Evolutionary conservation across 1,140 invertebrate genomes (phyloP), one percentile per base, ranked within the genome.

Genomic region (Asobara japonica): DNA sequence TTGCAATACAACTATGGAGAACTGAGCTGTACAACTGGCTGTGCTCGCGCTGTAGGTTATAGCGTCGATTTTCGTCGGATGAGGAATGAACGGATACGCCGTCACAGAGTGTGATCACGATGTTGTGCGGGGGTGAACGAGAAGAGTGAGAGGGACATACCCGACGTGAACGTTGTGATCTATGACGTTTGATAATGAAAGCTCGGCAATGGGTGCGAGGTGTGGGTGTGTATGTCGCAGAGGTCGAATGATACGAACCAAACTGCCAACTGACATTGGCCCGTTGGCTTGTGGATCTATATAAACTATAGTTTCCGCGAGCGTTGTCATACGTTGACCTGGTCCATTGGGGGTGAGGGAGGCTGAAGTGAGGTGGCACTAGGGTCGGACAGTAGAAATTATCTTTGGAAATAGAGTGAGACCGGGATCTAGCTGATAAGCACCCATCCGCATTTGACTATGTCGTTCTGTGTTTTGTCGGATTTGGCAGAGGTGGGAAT

Each of bases 111-210:
- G 60, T 72, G 70, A 70, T 68, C 61, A 60, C 62, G 60, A 51
- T 45, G 41, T 16, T 51, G 72, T 74, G 73, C 74, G 77, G 74
- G 68, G 60, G 27, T 25, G 31, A 38, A 66, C 18, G 27, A 27
- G 27, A 27, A 5, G 60, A 22, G 60, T 7, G 60, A 65, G 70
- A 65, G n/a, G 66, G 3, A 27, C 22, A 33, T 31, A n/a, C 67
- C 18, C 62, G 62, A 71, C 69, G 62, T 65, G 36, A 25, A 71
- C 69, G 62, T 71, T 66, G 72, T 86, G 84, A 86, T 86, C 80
- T 84, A 87, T 86, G 80, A 77, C 71, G 76, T 73, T 80, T 85
- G 85, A 87, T 86, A 86, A 87, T 87, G 85, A 86, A 86, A 87
- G 84, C 84, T 79, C 30, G 38, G 48, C 41, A 33, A 60, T 65